Percentiles rank a stretch among this genome's conserved stretches.
phyloP scores from a whole-genome alignment of 2,888 invertebrate species.

The Eupithecia inturbata region DNA sequence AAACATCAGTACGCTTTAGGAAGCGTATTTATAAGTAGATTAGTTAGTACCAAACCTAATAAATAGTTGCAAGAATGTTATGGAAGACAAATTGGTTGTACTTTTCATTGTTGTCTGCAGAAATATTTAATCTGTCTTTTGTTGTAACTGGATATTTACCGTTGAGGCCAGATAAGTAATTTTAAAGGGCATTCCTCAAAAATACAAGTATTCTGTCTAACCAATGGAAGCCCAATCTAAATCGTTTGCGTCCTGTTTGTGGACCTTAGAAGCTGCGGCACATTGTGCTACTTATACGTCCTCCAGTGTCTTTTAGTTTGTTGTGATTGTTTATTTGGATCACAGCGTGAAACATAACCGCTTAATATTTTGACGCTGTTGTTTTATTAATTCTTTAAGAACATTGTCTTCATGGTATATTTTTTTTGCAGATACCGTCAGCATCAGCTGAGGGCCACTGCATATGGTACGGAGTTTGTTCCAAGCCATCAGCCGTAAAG shows the following conservation, averaged over 20 bases:
- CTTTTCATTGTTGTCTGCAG: neutral
- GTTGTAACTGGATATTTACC: neutral
- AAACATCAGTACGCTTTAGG: neutral
- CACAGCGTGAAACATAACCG: neutral
- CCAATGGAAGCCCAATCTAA: neutral
- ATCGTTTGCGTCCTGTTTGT: neutral
- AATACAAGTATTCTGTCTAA: neutral
- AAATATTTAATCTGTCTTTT: neutral
- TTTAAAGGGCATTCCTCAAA: neutral
- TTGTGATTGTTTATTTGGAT: neutral
- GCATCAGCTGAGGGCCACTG: conserved; percentile 71
- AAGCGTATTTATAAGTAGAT: too few relatives aligned
- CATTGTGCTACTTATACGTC: neutral
- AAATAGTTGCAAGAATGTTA: neutral
- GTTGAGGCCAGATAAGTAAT: neutral
- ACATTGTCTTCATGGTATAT: neutral
- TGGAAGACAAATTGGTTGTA: neutral
- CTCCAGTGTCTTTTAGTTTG: neutral
- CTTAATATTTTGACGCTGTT: neutral
- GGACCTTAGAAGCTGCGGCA: neutral
- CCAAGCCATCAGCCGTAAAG: conserved; percentile 37
- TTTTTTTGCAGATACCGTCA: conserved; percentile 57
- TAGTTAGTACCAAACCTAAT: too few relatives aligned
- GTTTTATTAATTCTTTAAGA: neutral
- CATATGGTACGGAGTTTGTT: conserved; percentile 56